These are phyloP conservation scores for Leucozona laternaria DNA, from an alignment of 2,888 invertebrate genomes.

Conservation along the genomic window DNA sequence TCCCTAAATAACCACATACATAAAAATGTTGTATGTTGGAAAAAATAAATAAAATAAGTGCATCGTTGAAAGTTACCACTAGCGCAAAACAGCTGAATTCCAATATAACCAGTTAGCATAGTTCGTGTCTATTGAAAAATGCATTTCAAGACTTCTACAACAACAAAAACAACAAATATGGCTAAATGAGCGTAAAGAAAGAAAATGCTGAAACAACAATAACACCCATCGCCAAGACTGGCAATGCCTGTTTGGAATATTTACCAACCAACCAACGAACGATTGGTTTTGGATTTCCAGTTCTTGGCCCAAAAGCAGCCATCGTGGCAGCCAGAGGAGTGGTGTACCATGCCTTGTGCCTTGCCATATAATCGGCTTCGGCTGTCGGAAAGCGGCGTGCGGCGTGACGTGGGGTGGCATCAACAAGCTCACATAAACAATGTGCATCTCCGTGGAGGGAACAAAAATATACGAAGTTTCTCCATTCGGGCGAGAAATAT, in stretches of 20 bases:
- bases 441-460: constrained; percentile 45
- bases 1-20: constrained; percentile 57
- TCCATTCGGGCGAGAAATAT: constrained; percentile 61
- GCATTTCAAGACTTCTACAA: constrained; percentile 44
- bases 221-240: constrained; percentile 15
- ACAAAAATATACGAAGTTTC: constrained; percentile 62
- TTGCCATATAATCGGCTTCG: not conserved
- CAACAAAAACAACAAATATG: constrained; percentile 56
- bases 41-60: constrained; percentile 6
- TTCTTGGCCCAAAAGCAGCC: constrained; percentile 60
- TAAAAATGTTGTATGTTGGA: constrained; percentile 6
- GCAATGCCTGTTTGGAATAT: constrained; percentile 63
- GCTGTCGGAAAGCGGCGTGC: not conserved
- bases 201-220: constrained; percentile 39
- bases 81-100: constrained; percentile 54
- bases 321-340: constrained; percentile 55
- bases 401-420: not conserved
- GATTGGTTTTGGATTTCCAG: constrained; percentile 57
- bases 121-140: constrained; percentile 63
- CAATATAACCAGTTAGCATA: constrained; percentile 48
- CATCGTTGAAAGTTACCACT: constrained; percentile 56
- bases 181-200: constrained; percentile 44
- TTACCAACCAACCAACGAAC: constrained; percentile 38
- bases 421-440: constrained; percentile 53
- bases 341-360: constrained; percentile 40